Evolutionary conservation across 2,888 invertebrate species (phyloP), one percentile per base, ranked within the genome.

Genomic region (Adelphocoris suturalis): DNA sequence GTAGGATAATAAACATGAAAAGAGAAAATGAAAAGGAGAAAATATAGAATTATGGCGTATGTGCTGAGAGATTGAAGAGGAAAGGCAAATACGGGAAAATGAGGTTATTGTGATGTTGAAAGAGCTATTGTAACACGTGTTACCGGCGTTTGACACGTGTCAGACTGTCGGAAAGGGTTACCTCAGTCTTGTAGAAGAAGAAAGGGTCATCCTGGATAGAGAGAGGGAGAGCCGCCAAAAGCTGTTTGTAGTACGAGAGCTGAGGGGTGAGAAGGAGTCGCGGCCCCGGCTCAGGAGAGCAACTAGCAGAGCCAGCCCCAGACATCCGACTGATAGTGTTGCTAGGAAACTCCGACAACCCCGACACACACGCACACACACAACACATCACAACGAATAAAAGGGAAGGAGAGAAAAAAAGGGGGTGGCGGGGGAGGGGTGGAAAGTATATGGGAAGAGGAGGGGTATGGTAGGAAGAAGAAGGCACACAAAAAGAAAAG

Each of bases 161-260:
- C 52, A 52, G 13, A 52, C 3, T 37, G 37, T 37, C 37, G 37
- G 37, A 52, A 52, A 52, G 23, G 68, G n/a, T 68, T 90, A 90
- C 91, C 91, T 90, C 90, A 68, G 90, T 78, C 86, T 89, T 89
- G 90, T 90, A 90, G 89, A 89, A 89, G 89, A 91, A 84, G 81
- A 88, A 86, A 37, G 48, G 80, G 86, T 90, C 91, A 88, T 90
- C 90, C 46, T 90, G 91, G 14, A 90, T 23, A 57, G 89, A 90
- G 82, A 90, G 86, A 91, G 90, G 92, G 90, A 91, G 89, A 19
- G 92, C 92, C 5, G 92, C 92, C 76, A 92, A 90, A 78, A 92
- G 90, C 84, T 92, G 92, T 90, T 92, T 92, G 91, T 92, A 92
- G 91, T 92, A 92, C 14, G 97, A 97, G 92, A 97, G 93, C 91